phyloP scores from a whole-genome alignment of 2,888 invertebrate genomes.

The Seira ritae region DNA sequence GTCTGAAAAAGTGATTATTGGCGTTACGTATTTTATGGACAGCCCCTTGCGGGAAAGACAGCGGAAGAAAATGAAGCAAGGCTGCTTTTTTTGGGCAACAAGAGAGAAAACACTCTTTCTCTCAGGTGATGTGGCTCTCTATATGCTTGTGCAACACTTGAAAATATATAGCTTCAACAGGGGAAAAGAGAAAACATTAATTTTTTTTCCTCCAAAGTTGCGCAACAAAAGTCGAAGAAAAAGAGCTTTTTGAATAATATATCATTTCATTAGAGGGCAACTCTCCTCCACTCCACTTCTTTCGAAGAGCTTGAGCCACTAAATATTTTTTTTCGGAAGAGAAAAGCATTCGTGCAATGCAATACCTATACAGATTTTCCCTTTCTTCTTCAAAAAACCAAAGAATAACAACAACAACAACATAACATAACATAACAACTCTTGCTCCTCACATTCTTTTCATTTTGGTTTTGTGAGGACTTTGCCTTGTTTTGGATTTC shows the following conservation, averaged over 20 bases:
- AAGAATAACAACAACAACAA: neutral
- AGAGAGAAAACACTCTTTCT: conserved; percentile 1
- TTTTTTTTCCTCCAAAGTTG: conserved; percentile 34
- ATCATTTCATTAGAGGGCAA: conserved; percentile 73
- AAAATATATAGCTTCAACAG: neutral
- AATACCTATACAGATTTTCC: neutral
- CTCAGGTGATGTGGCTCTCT: conserved; percentile 49
- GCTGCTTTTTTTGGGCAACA: neutral
- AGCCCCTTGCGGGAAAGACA: neutral
- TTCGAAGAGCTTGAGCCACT: conserved; percentile 38
- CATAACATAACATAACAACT: neutral
- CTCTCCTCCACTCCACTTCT: conserved; percentile 15
- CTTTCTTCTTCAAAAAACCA: conserved; percentile 16
- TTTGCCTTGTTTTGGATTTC: neutral
- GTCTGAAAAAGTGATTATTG: too few relatives aligned
- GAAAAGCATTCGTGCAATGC: conserved; percentile 21
- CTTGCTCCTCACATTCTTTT: conserved; percentile 7
- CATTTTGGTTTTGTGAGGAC: neutral
- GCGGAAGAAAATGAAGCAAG: neutral
- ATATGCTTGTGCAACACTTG: conserved; percentile 14
- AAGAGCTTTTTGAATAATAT: conserved; percentile 72
- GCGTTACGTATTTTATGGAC: too few relatives aligned
- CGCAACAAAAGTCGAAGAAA: conserved; percentile 46
- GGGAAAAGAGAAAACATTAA: conserved; percentile 27
- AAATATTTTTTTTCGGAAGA: conserved; percentile 56